A percentile compares a stretch with the other conserved stretches of the same genome.
These are phyloP conservation scores for Harpegnathos saltator DNA, from an alignment of 1,140 invertebrate species.

Conservation along the genomic window DNA sequence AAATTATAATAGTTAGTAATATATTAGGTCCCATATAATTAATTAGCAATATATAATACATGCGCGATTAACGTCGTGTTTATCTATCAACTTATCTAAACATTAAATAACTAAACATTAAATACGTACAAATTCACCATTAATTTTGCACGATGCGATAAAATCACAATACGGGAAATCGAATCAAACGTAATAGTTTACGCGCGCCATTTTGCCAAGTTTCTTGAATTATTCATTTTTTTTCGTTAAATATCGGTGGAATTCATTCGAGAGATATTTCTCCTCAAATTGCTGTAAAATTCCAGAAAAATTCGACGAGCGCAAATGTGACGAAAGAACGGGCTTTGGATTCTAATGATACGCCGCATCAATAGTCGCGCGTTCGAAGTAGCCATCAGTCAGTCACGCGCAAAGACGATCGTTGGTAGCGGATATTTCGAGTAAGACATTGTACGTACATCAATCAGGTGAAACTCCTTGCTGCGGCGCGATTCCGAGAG, in stretches of 20 bases:
- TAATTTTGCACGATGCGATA: neutral
- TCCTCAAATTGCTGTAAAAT: too few relatives aligned
- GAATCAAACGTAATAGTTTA: slow-evolving; percentile 18
- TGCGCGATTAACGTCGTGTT: neutral
- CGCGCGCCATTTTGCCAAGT: slow-evolving; percentile 1
- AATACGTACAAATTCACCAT: slow-evolving; percentile 11
- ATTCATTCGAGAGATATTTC: too few relatives aligned
- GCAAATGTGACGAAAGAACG: too few relatives aligned
- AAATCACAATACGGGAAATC: slow-evolving; percentile 11
- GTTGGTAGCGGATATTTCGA: slow-evolving; percentile 7
- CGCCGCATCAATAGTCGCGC: neutral
- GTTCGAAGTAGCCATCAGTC: neutral
- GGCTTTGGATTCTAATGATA: neutral
- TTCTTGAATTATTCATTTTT: neutral
- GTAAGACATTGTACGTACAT: neutral
- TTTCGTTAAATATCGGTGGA: too few relatives aligned
- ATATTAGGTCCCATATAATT: neutral
- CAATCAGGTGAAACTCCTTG: slow-evolving; percentile 9
- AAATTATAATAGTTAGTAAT: neutral
- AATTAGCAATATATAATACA: neutral
- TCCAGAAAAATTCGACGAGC: too few relatives aligned
- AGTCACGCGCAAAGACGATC: neutral
- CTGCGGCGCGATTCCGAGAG: slow-evolving; percentile 15
- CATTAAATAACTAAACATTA: too few relatives aligned
- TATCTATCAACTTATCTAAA: slow-evolving; percentile 12